A percentile compares a stretch with the other conserved stretches of the same genome.
These are phyloP conservation scores for Seira sanloemensis DNA, from an alignment of 2,888 invertebrate species.

Conservation along the genomic window DNA sequence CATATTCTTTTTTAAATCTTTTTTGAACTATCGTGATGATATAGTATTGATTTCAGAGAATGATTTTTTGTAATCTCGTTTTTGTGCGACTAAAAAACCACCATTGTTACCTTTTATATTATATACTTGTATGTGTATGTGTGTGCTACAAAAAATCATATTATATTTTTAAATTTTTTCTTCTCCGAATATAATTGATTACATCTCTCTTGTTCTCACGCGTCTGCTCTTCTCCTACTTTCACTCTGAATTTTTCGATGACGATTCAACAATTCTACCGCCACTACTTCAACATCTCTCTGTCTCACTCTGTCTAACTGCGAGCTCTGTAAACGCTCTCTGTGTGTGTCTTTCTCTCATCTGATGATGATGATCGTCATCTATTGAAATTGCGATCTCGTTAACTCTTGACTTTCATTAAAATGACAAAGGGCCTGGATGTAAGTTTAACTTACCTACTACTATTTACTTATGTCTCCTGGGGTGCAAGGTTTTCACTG, in stretches of 20 bases:
- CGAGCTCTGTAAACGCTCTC: conserved; percentile 20
- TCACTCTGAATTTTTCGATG: neutral
- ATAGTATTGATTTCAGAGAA: conserved; percentile 7
- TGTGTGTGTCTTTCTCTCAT: conserved; percentile 32
- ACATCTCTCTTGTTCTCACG: conserved; percentile 49
- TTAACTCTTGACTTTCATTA: conserved; percentile 64
- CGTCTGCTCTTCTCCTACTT: conserved; percentile 16
- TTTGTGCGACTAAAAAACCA: neutral
- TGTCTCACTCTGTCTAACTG: conserved; percentile 9
- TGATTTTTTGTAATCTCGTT: neutral
- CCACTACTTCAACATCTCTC: conserved; percentile 16
- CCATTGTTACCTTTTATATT: neutral
- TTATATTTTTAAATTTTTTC: conserved; percentile 11
- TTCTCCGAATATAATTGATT: conserved; percentile 40
- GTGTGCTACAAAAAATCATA: conserved; percentile 10
- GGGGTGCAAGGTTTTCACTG: conserved; percentile 63
- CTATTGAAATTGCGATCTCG: conserved; percentile 60
- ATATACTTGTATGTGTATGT: conserved; percentile 3
- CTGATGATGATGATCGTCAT: conserved; percentile 37
- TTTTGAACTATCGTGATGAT: neutral
- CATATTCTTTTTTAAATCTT: neutral
- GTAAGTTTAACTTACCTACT: conserved; percentile 58
- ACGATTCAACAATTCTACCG: conserved; percentile 33
- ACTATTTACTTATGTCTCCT: conserved; percentile 62
- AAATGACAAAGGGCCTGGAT: conserved; percentile 60